These are phyloP conservation scores for Ypsolopha scabrella DNA, from an alignment of 2,888 invertebrate genomes.

Conservation along the genomic window DNA sequence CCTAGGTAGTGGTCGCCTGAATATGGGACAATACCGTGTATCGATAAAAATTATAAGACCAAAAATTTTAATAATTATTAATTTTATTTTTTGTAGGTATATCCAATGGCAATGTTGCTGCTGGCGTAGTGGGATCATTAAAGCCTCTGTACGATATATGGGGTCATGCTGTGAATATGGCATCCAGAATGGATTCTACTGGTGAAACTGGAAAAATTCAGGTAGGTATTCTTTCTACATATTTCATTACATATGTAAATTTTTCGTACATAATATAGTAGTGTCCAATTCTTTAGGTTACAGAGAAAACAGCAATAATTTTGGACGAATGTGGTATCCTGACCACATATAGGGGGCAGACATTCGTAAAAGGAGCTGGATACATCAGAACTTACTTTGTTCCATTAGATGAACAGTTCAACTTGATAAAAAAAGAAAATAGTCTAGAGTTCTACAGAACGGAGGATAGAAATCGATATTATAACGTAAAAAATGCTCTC, in stretches of 20 bases:
- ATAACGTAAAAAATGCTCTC: conserved; percentile 24
- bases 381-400: conserved; percentile 81
- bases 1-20: no score
- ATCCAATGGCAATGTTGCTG: conserved; percentile 90
- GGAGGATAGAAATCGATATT: conserved; percentile 30
- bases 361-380: conserved; percentile 78
- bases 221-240: conserved; percentile 44
- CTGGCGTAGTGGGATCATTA: conserved; percentile 93
- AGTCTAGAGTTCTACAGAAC: conserved; percentile 34
- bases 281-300: conserved; percentile 54
- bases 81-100: conserved; percentile 72
- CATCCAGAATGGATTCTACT: conserved; percentile 95
- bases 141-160: conserved; percentile 97
- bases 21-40: no score
- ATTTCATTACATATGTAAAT: not conserved
- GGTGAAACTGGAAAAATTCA: conserved; percentile 85
- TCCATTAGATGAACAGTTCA: conserved; percentile 72
- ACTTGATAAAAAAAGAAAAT: conserved; percentile 52
- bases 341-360: conserved; percentile 77
- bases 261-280: not conserved
- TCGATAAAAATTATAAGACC: no score
- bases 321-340: conserved; percentile 76
- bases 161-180: conserved; percentile 97
- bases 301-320: conserved; percentile 78
- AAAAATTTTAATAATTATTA: no score